A percentile compares a stretch with the other conserved stretches of the same genome.
phyloP scores from a whole-genome alignment of 2,113 vertebrate genomes.

The Panthera tigris region DNA sequence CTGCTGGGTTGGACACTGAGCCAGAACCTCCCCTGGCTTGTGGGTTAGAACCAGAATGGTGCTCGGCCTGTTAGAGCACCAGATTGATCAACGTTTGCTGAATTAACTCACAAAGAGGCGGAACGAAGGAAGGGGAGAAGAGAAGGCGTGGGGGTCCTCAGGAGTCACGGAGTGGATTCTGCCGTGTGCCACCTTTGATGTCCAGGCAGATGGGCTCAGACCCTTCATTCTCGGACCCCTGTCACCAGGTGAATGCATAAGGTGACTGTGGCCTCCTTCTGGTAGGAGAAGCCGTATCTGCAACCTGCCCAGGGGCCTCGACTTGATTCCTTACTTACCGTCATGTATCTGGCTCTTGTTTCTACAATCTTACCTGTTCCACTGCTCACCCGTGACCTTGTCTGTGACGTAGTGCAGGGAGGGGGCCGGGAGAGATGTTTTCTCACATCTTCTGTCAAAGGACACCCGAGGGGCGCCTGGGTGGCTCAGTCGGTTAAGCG shows the following conservation, averaged over 20 bases:
- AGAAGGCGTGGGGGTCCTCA: background rate
- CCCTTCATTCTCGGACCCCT: background rate
- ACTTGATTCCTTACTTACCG: background rate
- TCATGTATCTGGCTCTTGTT: too few relatives aligned
- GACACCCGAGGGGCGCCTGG: background rate
- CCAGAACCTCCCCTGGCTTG: too few relatives aligned
- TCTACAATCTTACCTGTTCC: background rate
- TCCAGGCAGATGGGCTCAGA: too few relatives aligned
- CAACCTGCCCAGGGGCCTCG: background rate
- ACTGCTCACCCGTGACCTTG: background rate
- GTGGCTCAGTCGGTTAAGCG: too few relatives aligned
- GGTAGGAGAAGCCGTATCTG: too few relatives aligned
- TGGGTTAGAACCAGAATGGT: background rate
- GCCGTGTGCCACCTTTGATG: background rate
- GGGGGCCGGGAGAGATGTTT: too few relatives aligned
- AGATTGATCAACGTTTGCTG: background rate
- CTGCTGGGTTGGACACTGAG: too few relatives aligned
- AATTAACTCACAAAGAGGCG: background rate
- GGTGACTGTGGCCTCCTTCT: background rate
- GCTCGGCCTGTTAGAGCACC: rapidly evolving
- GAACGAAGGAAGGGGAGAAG: background rate
- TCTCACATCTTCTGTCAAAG: too few relatives aligned
- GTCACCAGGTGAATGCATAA: background rate
- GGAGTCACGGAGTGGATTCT: background rate
- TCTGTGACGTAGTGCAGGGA: rapidly evolving